A percentile compares a stretch with the other conserved stretches of the same genome.
phyloP scores from a whole-genome alignment of 2,797 vertebrate species.

The Remorina albescens region DNA sequence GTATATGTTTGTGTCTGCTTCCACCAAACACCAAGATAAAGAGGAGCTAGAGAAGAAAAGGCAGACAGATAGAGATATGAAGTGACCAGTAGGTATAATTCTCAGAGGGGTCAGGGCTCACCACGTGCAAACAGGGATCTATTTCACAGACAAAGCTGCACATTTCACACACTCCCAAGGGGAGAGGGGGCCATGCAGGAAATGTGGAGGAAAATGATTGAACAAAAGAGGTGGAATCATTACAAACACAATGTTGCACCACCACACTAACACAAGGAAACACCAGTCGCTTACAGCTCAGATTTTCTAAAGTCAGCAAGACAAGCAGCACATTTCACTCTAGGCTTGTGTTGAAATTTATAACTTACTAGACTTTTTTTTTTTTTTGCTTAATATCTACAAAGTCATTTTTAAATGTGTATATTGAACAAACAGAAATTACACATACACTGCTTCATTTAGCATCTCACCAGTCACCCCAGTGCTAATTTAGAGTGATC shows the following conservation, averaged over 20 bases:
- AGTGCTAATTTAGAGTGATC: conserved; percentile 40
- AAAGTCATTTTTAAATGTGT: conserved; percentile 6
- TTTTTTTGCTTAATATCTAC: conserved; percentile 2
- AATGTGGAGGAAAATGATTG: conserved; percentile 49
- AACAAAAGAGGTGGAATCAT: conserved; percentile 46
- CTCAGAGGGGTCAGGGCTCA: conserved; percentile 35
- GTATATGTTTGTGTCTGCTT: background rate
- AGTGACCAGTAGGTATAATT: conserved; percentile 23
- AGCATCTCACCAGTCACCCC: conserved; percentile 47
- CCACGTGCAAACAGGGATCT: conserved; percentile 33
- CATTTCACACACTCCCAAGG: conserved; percentile 32
- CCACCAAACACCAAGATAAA: conserved; percentile 20
- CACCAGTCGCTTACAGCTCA: conserved; percentile 41
- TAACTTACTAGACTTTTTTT: conserved; percentile 19
- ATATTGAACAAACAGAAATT: conserved; percentile 48
- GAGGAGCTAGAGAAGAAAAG: conserved; percentile 14
- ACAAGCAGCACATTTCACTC: conserved; percentile 18
- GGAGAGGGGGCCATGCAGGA: conserved; percentile 21
- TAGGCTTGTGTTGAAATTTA: conserved; percentile 26
- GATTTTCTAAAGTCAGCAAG: conserved; percentile 36
- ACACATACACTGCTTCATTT: conserved; percentile 48
- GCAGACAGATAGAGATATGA: conserved; percentile 9
- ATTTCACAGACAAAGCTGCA: conserved; percentile 48
- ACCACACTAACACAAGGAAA: conserved; percentile 27
- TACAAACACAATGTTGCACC: conserved; percentile 30